These are phyloP conservation scores for Tetranychus cinnabarinus DNA, from an alignment of 1,140 invertebrate species.

Conservation along the genomic window DNA sequence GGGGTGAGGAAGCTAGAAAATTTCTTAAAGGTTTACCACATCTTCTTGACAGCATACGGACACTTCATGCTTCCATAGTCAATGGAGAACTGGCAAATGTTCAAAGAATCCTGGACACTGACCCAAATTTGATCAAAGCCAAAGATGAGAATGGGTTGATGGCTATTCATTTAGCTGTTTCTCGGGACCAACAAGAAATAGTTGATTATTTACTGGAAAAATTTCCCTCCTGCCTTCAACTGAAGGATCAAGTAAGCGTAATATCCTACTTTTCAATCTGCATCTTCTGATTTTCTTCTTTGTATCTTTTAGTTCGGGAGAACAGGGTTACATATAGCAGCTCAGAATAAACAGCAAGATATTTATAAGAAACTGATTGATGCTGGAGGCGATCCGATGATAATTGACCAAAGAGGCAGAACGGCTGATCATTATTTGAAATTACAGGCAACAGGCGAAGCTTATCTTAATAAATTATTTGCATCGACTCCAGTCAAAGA, in stretches of 20 bases:
- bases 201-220: slow-evolving; percentile 13
- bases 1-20: slow-evolving; percentile 21
- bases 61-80: slow-evolving; percentile 19
- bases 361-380: slow-evolving; percentile 14
- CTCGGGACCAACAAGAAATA: slow-evolving; percentile 11
- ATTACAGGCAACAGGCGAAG: background rate
- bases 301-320: slow-evolving; percentile 7
- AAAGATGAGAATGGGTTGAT: slow-evolving; percentile 19
- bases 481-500: too few relatives aligned
- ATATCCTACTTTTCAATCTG: background rate
- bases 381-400: slow-evolving; percentile 13
- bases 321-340: slow-evolving; percentile 16
- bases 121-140: slow-evolving; percentile 17
- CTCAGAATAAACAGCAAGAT: slow-evolving; percentile 14
- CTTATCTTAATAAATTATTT: background rate
- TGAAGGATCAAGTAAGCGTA: slow-evolving; percentile 8
- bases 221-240: slow-evolving; percentile 3
- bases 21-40: slow-evolving; percentile 20
- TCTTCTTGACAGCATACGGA: slow-evolving; percentile 19
- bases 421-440: slow-evolving; percentile 16
- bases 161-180: slow-evolving; percentile 17
- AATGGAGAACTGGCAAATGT: slow-evolving; percentile 19
- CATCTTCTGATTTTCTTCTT: background rate
- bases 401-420: slow-evolving; percentile 16
- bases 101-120: slow-evolving; percentile 15